A percentile compares a stretch with the other conserved stretches of the same genome.
Evolutionary conservation across 1,140 invertebrate species (phyloP).

Genomic region (Pararge aegeria): DNA sequence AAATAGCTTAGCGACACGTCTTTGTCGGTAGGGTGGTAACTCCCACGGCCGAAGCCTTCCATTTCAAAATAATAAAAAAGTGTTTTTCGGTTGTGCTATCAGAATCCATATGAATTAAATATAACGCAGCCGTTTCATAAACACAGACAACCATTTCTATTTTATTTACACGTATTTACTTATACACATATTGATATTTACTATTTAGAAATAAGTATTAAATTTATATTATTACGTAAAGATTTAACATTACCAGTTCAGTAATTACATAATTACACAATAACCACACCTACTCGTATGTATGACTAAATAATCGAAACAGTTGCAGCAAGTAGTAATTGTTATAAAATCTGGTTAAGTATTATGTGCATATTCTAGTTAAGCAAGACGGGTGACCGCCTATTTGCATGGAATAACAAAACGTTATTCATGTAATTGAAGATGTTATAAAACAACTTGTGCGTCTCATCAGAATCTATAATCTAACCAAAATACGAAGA

Average conservation of each 20-base stretch:
- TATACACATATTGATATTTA: too few species aligned
- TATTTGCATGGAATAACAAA: conserved; percentile 1
- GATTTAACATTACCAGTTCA: neutral
- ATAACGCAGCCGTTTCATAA: too few species aligned
- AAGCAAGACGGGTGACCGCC: neutral
- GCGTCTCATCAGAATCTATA: neutral
- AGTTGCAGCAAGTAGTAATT: neutral
- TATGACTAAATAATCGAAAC: neutral
- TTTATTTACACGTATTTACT: too few species aligned
- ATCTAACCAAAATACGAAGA: neutral
- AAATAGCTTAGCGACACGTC: too few species aligned
- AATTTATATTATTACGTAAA: too few species aligned
- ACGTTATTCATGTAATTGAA: neutral
- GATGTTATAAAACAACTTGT: neutral
- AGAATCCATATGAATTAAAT: too few species aligned
- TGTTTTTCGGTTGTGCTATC: too few species aligned
- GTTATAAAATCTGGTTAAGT: neutral
- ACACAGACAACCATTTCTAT: too few species aligned
- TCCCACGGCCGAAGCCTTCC: too few species aligned
- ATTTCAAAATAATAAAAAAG: too few species aligned
- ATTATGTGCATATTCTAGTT: neutral
- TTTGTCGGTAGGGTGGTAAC: too few species aligned
- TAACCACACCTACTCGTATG: neutral
- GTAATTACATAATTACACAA: neutral
- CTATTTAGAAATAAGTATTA: too few species aligned